A percentile compares a stretch with the other conserved stretches of the same genome.
These are phyloP conservation scores for Pangasianodon gigas DNA, from an alignment of 2,113 vertebrate genomes.

Conservation along the genomic window DNA sequence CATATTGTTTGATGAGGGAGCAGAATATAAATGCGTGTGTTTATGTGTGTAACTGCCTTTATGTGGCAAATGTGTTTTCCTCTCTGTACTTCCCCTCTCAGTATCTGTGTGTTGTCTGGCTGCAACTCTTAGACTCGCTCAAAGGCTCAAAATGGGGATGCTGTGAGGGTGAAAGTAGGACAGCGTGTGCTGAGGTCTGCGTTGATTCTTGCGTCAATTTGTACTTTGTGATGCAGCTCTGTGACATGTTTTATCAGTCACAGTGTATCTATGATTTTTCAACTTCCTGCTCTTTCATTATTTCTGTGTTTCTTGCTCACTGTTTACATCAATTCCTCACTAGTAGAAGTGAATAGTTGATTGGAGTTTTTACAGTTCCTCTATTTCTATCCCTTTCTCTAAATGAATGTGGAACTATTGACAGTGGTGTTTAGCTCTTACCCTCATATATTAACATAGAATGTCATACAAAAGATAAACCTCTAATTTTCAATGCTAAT, in stretches of 20 bases:
- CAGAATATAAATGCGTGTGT: neutral
- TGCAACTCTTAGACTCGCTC: neutral
- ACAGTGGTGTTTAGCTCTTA: neutral
- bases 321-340: neutral
- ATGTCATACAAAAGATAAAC: neutral
- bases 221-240: neutral
- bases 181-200: neutral
- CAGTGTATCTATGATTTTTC: neutral
- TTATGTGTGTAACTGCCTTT: neutral
- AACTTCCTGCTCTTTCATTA: conserved; percentile 8
- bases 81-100: conserved; percentile 40
- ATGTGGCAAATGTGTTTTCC: conserved; percentile 29
- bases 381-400: neutral
- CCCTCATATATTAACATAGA: neutral
- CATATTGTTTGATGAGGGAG: neutral
- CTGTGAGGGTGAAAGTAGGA: conserved; percentile 39
- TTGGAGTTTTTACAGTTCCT: neutral
- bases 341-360: neutral
- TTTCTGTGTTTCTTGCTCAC: neutral
- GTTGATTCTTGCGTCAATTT: neutral
- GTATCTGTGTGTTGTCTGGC: conserved; percentile 2
- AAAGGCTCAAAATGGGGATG: conserved; percentile 16
- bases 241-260: conserved; percentile 4
- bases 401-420: neutral
- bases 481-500: neutral